Base-by-base conservation (phyloP, 2,797 vertebrate species). In the Chiloscyllium punctatum region DNA sequence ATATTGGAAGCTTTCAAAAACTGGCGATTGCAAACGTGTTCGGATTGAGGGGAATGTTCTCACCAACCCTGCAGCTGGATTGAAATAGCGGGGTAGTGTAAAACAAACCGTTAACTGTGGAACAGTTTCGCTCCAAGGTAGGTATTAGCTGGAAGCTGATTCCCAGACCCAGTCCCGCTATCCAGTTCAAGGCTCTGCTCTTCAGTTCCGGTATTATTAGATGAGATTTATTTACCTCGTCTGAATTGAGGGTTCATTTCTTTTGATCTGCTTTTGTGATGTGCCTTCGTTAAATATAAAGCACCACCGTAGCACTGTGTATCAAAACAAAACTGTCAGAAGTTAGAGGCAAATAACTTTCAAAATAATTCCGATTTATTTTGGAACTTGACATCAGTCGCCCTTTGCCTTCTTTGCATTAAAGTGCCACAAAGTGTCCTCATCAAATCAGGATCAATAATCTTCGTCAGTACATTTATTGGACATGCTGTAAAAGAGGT, bases 331-430 rank as follows among this genome's bases (percentile, higher is more conserved):
- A 51, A 53, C 23, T 30, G 16, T 18, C 30, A 66, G 37, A 91
- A 62, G 88, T 91, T n/a, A 62, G 66, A n/a, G 88, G 7, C 27
- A 84, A n/a, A n/a, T 62, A 91, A 91, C 88, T 91, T 88, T 91
- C n/a, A 66, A 37, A 91, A n/a, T 48, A 9, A 66, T 62, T 37
- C 33, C 2, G 88, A 37, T 62, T 91, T 66, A 62, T 66, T 21
- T 1, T 30, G 11, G 30, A 7, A 57, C 11, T 15, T 66, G 79
- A 1, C 86, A 57, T 30, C n/a, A 66, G 79, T 42, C 3, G 1
- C 79, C 37, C 79, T 4, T n/a, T 33, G 30, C 7, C 30, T 33
- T 62, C 1, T 48, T 18, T 30, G 30, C 33, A n/a, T 92, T 92
- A 30, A 92, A 94, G 51, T 90, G 21, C 5, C n/a, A 68, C 62